Evolutionary conservation across 2,113 vertebrate genomes (phyloP).

Genomic region (Coptodon bakossiorum): DNA sequence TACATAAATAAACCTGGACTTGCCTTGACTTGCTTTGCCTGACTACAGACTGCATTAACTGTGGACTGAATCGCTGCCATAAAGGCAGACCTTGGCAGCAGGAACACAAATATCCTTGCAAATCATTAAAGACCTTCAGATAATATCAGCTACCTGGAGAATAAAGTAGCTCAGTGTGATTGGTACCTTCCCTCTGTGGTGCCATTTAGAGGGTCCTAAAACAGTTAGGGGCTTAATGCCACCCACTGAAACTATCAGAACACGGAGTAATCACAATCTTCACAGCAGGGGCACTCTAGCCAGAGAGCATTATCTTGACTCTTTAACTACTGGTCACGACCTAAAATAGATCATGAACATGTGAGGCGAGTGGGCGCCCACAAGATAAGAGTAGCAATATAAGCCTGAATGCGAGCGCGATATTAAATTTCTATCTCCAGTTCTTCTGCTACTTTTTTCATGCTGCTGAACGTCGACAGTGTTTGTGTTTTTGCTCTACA

Average conservation of each 20-base stretch:
- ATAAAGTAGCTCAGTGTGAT: not conserved
- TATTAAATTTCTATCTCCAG: not conserved
- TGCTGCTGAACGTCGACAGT: not conserved
- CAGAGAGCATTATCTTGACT: not conserved
- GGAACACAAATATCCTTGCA: slow-evolving; percentile 17
- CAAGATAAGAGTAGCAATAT: slow-evolving; percentile 10
- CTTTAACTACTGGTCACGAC: slow-evolving; percentile 16
- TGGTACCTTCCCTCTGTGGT: not conserved
- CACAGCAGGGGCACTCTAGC: not conserved
- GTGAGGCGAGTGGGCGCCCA: not conserved
- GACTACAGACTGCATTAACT: not conserved
- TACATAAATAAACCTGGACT: not conserved
- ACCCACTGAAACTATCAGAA: slow-evolving; percentile 1
- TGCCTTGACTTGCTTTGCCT: not conserved
- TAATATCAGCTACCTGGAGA: slow-evolving; percentile 12
- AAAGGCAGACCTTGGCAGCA: slow-evolving; percentile 23
- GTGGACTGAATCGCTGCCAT: slow-evolving; percentile 16
- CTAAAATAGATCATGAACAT: not conserved
- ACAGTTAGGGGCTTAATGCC: not conserved
- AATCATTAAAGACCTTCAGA: slow-evolving; percentile 24
- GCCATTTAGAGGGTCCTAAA: slow-evolving; percentile 28
- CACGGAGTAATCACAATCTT: not conserved
- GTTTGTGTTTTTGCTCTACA: not conserved
- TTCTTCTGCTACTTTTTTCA: not conserved
- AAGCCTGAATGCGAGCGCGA: not conserved